Percentiles rank a stretch among this genome's conserved stretches.
Evolutionary conservation across 2,888 invertebrate genomes (phyloP).

Genomic region (Baccha elongata): DNA sequence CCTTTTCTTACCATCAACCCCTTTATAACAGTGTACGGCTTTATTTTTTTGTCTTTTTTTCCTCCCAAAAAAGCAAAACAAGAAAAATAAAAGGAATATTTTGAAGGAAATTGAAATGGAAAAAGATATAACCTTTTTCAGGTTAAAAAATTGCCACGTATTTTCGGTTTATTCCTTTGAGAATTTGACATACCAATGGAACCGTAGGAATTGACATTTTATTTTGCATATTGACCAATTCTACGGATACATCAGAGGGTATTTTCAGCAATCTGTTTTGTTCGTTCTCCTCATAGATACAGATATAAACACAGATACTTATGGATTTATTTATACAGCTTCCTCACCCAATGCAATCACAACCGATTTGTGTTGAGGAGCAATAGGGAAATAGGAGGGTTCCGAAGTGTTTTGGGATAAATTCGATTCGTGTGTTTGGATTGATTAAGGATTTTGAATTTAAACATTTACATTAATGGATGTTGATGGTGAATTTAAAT

Average conservation of each 20-base stretch:
- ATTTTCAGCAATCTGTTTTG: slow-evolving; percentile 59
- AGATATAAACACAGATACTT: not conserved
- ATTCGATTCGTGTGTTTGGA: slow-evolving; percentile 56
- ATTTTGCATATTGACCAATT: slow-evolving; percentile 73
- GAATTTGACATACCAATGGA: slow-evolving; percentile 20
- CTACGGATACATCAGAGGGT: slow-evolving; percentile 54
- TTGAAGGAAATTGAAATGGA: slow-evolving; percentile 67
- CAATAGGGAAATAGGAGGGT: slow-evolving; percentile 35
- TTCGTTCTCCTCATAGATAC: slow-evolving; percentile 9
- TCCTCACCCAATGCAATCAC: slow-evolving; percentile 46
- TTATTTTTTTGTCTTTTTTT: not conserved
- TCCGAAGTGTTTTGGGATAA: slow-evolving; percentile 61
- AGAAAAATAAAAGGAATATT: slow-evolving; percentile 43
- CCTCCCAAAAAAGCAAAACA: not conserved
- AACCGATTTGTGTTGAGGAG: slow-evolving; percentile 59
- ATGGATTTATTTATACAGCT: slow-evolving; percentile 15
- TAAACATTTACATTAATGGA: slow-evolving; percentile 71
- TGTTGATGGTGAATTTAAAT: slow-evolving; percentile 55
- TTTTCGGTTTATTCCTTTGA: slow-evolving; percentile 59
- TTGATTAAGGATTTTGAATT: slow-evolving; percentile 71
- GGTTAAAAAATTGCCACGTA: slow-evolving; percentile 71
- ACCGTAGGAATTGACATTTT: slow-evolving; percentile 70
- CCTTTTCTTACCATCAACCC: slow-evolving; percentile 29
- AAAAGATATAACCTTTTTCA: slow-evolving; percentile 66
- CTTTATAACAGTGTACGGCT: not conserved